Conservation (phyloP, 2,113 vertebrate genomes). For the Nicator chloris region DNA sequence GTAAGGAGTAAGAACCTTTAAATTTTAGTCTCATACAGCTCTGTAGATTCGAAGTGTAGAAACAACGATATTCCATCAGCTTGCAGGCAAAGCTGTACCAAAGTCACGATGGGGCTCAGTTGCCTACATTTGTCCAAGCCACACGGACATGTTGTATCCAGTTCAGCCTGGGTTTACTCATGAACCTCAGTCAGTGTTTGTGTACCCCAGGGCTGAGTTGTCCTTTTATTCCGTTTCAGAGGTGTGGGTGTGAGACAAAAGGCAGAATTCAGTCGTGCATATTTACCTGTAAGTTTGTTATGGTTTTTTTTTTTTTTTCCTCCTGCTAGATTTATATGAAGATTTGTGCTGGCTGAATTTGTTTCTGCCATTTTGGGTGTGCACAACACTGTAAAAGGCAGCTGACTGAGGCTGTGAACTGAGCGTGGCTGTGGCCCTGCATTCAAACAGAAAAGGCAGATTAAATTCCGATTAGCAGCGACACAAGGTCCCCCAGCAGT, state of each 20-base stretch:
- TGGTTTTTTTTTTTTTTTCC: background rate
- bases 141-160: background rate
- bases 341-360: background rate
- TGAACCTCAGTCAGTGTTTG: background rate
- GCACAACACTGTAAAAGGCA: background rate
- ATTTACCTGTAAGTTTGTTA: background rate
- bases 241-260: background rate
- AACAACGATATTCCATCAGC: background rate
- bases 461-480: background rate
- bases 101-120: background rate
- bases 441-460: background rate
- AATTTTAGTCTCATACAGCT: background rate
- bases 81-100: background rate
- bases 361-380: background rate
- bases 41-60: background rate
- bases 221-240: background rate
- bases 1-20: background rate
- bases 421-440: background rate
- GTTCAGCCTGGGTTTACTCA: background rate
- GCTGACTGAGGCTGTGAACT: background rate
- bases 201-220: background rate
- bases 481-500: background rate
- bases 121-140: background rate
- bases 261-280: background rate
- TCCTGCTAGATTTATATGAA: background rate